Conservation (phyloP, 1,140 invertebrate genomes). For the Zaprionus africanus region DNA sequence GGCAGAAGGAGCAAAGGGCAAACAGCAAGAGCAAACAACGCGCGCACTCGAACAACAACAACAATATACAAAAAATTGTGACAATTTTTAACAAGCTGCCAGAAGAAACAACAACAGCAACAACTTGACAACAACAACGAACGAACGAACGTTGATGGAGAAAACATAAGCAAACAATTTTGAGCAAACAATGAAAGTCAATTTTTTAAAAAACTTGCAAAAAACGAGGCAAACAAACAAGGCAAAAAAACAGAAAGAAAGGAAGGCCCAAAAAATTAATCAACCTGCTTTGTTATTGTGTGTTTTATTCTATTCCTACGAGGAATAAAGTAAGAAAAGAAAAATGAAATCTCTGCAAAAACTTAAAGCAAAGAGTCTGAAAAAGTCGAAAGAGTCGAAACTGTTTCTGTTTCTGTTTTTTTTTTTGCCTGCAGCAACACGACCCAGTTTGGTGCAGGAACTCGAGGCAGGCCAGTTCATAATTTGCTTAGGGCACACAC, state of each 20-base stretch:
- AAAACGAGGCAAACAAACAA: neutral
- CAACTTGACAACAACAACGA: neutral
- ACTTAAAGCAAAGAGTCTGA: neutral
- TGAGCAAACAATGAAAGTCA: conserved; percentile 50
- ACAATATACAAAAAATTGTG: conserved; percentile 30
- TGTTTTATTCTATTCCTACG: neutral
- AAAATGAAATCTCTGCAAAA: neutral
- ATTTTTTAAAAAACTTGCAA: conserved; percentile 31
- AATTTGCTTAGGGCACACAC: neutral
- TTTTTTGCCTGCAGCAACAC: neutral
- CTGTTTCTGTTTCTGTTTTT: no score
- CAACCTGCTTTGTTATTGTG: conserved; percentile 16
- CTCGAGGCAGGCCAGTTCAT: conserved; percentile 1
- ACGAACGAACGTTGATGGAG: neutral
- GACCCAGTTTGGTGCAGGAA: neutral
- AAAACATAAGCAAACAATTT: conserved; percentile 49
- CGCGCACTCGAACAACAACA: conserved; percentile 22
- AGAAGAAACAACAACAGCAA: neutral
- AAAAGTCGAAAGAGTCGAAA: neutral
- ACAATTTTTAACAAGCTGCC: conserved; percentile 37
- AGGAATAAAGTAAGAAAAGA: neutral
- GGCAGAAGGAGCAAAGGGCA: conserved; percentile 10
- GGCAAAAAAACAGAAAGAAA: neutral
- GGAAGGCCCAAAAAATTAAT: conserved; percentile 27
- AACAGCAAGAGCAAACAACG: conserved; percentile 33